Conservation (phyloP, 2,888 invertebrate species). For the Caenorhabditis sp. region DNA sequence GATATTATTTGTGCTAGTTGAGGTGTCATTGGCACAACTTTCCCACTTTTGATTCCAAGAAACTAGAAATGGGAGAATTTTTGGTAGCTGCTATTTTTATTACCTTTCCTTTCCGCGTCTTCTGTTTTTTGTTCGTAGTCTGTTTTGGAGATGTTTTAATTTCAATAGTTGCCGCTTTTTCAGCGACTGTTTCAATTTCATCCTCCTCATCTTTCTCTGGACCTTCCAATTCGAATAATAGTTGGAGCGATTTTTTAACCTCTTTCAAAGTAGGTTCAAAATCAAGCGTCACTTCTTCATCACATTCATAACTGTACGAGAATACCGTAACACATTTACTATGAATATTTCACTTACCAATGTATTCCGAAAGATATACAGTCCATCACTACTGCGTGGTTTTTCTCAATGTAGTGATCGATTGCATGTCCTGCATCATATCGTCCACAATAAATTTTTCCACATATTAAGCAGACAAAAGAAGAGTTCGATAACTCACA, state of each 20-base stretch:
- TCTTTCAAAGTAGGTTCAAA: constrained; percentile 71
- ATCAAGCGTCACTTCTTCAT: constrained; percentile 78
- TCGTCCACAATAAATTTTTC: constrained; percentile 80
- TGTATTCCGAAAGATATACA: constrained; percentile 81
- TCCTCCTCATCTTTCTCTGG: constrained; percentile 9
- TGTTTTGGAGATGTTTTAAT: background rate
- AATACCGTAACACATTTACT: background rate
- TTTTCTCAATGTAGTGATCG: constrained; percentile 77
- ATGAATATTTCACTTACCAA: constrained; percentile 76
- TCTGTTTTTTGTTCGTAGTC: background rate
- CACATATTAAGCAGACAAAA: constrained; percentile 83
- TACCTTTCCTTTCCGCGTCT: background rate
- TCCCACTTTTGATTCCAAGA: constrained; percentile 13
- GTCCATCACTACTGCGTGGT: constrained; percentile 82
- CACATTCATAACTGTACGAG: constrained; percentile 79
- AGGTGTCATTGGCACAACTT: constrained; percentile 25
- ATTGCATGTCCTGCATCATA: constrained; percentile 82
- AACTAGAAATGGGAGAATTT: background rate
- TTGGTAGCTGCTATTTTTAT: background rate
- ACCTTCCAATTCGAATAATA: constrained; percentile 33
- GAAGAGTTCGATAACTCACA: constrained; percentile 66
- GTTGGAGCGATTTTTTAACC: constrained; percentile 74
- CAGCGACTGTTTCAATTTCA: background rate
- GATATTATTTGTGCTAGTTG: background rate
- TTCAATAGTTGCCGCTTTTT: background rate